Percentiles rank a stretch among this genome's conserved stretches.
Conservation (phyloP, 2,797 vertebrate genomes). For the Sylvia borin region DNA sequence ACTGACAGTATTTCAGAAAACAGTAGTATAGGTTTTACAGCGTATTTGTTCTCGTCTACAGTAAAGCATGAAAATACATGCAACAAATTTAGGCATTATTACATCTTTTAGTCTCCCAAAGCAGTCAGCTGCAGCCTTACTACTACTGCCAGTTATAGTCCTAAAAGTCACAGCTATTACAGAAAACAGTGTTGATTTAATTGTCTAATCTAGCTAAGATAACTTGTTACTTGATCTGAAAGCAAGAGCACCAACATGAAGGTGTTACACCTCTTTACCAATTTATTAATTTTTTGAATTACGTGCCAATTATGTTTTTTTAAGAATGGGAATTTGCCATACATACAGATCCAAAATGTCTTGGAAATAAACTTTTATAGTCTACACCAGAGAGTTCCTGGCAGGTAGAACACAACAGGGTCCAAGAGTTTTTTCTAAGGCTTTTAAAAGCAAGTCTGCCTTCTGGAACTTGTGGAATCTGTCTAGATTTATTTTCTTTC, state of each 20-base stretch:
- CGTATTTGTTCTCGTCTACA: not conserved
- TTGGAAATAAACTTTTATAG: not conserved
- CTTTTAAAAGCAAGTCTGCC: constrained; percentile 1
- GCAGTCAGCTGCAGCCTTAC: not conserved
- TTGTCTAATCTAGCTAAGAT: not conserved
- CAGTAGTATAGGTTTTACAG: not conserved
- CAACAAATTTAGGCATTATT: not conserved
- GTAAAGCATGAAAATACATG: not conserved
- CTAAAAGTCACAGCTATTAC: not conserved
- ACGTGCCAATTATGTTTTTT: not conserved
- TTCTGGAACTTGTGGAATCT: not conserved
- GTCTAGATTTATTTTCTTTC: not conserved
- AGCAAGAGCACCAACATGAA: not conserved
- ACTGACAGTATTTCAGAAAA: not conserved
- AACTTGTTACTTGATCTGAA: not conserved
- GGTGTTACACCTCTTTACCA: not conserved
- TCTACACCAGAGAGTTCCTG: not conserved
- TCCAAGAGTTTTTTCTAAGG: not conserved
- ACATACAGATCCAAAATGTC: not conserved
- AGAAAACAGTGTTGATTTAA: not conserved
- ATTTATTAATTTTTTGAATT: not conserved
- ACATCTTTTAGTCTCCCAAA: not conserved
- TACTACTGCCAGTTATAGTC: not conserved
- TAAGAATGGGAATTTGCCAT: not conserved
- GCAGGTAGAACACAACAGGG: not conserved